These are phyloP conservation scores for Apodemia duryi DNA, from an alignment of 2,888 invertebrate species.

Conservation along the genomic window DNA sequence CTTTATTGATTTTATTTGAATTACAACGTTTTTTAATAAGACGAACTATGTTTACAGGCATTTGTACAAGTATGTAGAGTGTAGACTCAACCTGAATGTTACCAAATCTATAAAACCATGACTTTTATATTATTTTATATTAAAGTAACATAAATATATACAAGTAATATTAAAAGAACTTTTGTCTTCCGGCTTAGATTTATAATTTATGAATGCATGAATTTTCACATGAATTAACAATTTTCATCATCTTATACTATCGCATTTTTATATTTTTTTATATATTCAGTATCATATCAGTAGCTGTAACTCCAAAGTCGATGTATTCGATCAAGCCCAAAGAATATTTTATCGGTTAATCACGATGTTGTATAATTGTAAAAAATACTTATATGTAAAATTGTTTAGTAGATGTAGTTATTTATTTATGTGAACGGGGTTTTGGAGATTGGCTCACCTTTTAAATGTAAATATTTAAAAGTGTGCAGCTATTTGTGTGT, in stretches of 20 bases:
- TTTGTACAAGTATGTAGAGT: slow-evolving; percentile 10
- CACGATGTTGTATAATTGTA: slow-evolving; percentile 74
- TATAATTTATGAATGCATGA: slow-evolving; percentile 3
- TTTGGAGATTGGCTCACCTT: slow-evolving; percentile 61
- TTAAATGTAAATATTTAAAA: slow-evolving; percentile 71
- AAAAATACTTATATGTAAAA: slow-evolving; percentile 71
- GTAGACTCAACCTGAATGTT: slow-evolving; percentile 33
- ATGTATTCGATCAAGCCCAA: slow-evolving; percentile 58
- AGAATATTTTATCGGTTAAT: slow-evolving; percentile 70
- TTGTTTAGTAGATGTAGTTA: slow-evolving; percentile 67
- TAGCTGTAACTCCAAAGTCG: slow-evolving; percentile 57
- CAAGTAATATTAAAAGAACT: slow-evolving; percentile 6
- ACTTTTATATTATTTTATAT: slow-evolving; percentile 52
- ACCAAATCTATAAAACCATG: slow-evolving; percentile 51
- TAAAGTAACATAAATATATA: slow-evolving; percentile 21
- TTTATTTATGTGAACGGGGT: slow-evolving; percentile 62
- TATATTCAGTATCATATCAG: slow-evolving; percentile 19
- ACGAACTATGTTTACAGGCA: slow-evolving; percentile 6
- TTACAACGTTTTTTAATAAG: neutral
- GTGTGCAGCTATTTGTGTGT: slow-evolving; percentile 53
- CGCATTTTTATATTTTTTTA: slow-evolving; percentile 20
- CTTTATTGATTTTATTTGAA: neutral
- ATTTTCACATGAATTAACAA: slow-evolving; percentile 12
- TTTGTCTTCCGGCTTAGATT: slow-evolving; percentile 20
- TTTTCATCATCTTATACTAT: slow-evolving; percentile 7